Conservation (phyloP, 2,113 vertebrate genomes). For the Rhinolophus sinicus region DNA sequence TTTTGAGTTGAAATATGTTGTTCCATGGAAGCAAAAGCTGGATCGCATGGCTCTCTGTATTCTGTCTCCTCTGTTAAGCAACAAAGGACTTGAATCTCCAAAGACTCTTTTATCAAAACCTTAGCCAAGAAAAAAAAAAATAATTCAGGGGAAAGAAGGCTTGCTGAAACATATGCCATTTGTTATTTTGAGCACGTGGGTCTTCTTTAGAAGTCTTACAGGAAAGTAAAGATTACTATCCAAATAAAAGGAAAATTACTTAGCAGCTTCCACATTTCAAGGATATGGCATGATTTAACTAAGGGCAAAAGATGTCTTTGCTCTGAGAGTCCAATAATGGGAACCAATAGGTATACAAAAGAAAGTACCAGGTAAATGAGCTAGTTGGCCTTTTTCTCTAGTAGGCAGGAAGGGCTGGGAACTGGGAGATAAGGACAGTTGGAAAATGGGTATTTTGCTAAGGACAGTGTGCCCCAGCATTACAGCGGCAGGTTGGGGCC, state of each 20-base stretch:
- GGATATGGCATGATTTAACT: not conserved
- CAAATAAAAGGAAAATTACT: not conserved
- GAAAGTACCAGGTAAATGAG: not conserved
- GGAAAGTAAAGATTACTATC: not conserved
- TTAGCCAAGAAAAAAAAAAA: not conserved
- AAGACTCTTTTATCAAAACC: not conserved
- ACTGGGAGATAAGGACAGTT: not conserved
- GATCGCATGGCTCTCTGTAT: not conserved
- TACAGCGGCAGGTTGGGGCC: not conserved
- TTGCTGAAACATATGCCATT: constrained; percentile 4
- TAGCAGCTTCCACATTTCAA: not conserved
- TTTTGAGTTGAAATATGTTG: not conserved
- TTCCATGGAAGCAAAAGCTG: not conserved
- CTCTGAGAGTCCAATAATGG: not conserved
- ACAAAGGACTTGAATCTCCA: not conserved
- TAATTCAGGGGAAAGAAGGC: not conserved
- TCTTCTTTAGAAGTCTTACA: constrained; percentile 21
- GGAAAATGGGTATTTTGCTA: not conserved
- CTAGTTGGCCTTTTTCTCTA: not conserved
- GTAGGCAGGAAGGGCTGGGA: not conserved
- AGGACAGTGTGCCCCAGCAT: not conserved
- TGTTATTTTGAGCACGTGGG: constrained; percentile 12
- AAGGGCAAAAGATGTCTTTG: not conserved
- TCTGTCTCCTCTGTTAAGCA: not conserved
- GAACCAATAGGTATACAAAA: not conserved